phyloP scores from a whole-genome alignment of 2,888 invertebrate genomes.

The Pelosia muscerda region DNA sequence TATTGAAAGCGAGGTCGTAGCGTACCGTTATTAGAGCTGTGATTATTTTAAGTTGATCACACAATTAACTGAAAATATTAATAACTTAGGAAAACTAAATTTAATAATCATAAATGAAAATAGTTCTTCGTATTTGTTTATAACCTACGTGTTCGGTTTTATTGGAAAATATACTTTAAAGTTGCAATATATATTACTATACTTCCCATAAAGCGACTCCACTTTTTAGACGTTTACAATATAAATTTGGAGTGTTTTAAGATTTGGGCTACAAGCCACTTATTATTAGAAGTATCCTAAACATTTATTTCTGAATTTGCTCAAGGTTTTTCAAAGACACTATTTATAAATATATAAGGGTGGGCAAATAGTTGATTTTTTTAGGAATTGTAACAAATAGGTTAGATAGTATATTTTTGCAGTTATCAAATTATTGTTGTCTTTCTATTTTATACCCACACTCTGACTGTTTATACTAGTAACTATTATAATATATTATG shows the following conservation, averaged over 20 bases:
- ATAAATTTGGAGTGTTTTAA: conserved; percentile 44
- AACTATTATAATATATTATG: conserved; percentile 29
- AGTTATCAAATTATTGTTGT: conserved; percentile 46
- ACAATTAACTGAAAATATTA: conserved; percentile 42
- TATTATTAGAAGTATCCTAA: conserved; percentile 43
- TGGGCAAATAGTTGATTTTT: conserved; percentile 52
- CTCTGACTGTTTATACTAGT: conserved; percentile 42
- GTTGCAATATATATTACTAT: conserved; percentile 30
- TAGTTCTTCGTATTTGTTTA: conserved; percentile 27
- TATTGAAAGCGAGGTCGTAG: conserved; percentile 35
- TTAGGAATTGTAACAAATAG: conserved; percentile 63
- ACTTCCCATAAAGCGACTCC: conserved; percentile 40
- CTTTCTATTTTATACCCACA: conserved; percentile 47
- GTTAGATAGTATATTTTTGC: conserved; percentile 49
- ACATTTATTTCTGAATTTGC: conserved; percentile 68
- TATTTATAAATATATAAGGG: conserved; percentile 54
- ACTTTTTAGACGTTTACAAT: conserved; percentile 45
- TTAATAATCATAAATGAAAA: conserved; percentile 29
- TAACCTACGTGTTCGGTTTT: conserved; percentile 33
- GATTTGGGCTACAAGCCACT: conserved; percentile 50
- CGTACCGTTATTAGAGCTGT: conserved; percentile 53
- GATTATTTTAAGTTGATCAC: conserved; percentile 52
- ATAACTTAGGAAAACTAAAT: conserved; percentile 32
- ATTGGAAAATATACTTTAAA: conserved; percentile 27
- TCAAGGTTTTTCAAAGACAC: conserved; percentile 66